Conservation (phyloP, 2,113 vertebrate species). For the Myrmophylax atrothorax region DNA sequence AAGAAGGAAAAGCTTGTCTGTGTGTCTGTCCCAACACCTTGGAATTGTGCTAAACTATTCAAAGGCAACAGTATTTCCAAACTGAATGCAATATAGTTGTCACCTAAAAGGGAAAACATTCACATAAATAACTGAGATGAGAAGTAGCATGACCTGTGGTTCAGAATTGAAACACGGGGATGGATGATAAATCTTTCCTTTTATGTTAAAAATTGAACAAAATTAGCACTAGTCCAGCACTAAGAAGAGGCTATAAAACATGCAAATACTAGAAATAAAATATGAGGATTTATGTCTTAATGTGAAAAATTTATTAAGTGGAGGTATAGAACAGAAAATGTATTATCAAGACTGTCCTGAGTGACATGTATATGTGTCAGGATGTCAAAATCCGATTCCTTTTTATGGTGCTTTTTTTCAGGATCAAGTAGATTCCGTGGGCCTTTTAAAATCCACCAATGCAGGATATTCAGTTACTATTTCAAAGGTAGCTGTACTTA, state of each 20-base stretch:
- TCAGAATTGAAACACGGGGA: background rate
- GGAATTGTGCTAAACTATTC: background rate
- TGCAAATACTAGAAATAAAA: background rate
- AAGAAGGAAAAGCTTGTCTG: background rate
- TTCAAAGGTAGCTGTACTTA: background rate
- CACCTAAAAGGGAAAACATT: background rate
- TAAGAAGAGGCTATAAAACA: background rate
- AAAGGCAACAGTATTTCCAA: background rate
- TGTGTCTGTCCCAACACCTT: background rate
- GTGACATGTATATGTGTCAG: background rate
- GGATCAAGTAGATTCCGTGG: background rate
- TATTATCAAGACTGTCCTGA: background rate
- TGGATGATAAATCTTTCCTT: background rate
- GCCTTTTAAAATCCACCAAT: background rate
- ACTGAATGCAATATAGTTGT: background rate
- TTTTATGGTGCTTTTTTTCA: background rate
- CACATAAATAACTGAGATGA: slow-evolving; percentile 1
- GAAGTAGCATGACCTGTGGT: background rate
- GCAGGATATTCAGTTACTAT: background rate
- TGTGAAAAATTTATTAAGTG: background rate
- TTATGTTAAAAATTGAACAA: slow-evolving; percentile 17
- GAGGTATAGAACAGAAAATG: background rate
- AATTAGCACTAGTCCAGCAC: background rate
- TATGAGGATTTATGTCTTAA: background rate
- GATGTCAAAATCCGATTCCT: background rate